Conservation (phyloP, 2,113 vertebrate genomes). For the Pachypanchax playfairii region DNA sequence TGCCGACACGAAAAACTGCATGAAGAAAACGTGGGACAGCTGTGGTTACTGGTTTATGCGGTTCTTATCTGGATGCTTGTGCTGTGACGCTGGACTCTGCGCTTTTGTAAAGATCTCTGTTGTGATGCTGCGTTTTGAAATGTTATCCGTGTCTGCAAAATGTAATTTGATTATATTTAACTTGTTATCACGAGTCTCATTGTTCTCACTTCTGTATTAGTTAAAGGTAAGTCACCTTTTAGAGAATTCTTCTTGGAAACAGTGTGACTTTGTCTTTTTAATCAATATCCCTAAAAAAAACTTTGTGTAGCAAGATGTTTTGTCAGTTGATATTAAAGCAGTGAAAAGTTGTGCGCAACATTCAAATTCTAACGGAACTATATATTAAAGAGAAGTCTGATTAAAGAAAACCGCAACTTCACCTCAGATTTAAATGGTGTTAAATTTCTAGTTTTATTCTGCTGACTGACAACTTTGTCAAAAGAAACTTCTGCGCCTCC, state of each 20-base stretch:
- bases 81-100: constrained; percentile 31
- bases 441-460: no score
- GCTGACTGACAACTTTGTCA: constrained; percentile 48
- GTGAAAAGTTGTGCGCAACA: constrained; percentile 14
- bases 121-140: not conserved
- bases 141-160: constrained; percentile 14
- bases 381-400: not conserved
- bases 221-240: constrained; percentile 63
- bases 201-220: constrained; percentile 21
- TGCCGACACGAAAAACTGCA: constrained; percentile 94
- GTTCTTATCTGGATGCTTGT: constrained; percentile 40
- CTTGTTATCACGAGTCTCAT: constrained; percentile 7
- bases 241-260: no score
- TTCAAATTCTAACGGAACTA: no score
- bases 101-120: constrained; percentile 1
- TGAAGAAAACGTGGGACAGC: constrained; percentile 79
- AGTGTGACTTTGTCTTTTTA: not conserved
- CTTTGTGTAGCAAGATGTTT: no score
- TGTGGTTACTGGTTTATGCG: constrained; percentile 69
- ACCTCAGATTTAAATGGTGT: not conserved
- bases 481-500: constrained; percentile 32
- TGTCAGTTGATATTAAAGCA: not conserved
- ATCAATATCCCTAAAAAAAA: no score
- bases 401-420: not conserved
- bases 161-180: constrained; percentile 11